Evolutionary conservation across 2,797 vertebrate species (phyloP).

Genomic region (Myripristis jacobus): DNA sequence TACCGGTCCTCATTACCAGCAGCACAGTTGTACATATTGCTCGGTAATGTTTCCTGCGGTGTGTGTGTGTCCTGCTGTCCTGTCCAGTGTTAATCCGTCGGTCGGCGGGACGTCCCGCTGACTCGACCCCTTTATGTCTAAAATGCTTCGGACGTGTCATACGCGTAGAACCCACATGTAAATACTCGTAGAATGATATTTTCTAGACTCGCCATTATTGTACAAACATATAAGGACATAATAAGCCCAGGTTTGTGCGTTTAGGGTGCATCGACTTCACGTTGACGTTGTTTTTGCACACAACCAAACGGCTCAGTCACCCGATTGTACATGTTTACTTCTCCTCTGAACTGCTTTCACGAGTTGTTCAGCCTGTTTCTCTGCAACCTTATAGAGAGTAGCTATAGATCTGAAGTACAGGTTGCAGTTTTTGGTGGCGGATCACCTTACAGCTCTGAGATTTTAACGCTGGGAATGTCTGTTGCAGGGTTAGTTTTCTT

Average conservation of each 20-base stretch:
- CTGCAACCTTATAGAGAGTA: no score
- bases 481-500: conserved; percentile 1
- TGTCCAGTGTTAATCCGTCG: neutral
- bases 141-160: conserved; percentile 12
- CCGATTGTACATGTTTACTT: no score
- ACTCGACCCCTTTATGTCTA: neutral
- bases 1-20: conserved; percentile 19
- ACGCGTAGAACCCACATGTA: conserved; percentile 47
- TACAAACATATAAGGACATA: conserved; percentile 2
- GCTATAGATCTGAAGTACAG: no score
- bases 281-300: no score
- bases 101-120: neutral
- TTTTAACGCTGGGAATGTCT: neutral
- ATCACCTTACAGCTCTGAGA: no score
- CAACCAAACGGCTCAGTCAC: no score
- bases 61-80: conserved; percentile 15
- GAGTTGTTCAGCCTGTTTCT: no score
- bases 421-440: no score
- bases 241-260: neutral
- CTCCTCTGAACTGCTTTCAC: no score
- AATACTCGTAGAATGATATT: conserved; percentile 39
- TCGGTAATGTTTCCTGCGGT: neutral
- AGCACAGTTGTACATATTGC: conserved; percentile 11
- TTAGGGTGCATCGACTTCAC: no score
- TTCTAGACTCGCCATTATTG: conserved; percentile 1